Conservation (phyloP, 2,113 vertebrate species). For the Spizaetus ornatus region DNA sequence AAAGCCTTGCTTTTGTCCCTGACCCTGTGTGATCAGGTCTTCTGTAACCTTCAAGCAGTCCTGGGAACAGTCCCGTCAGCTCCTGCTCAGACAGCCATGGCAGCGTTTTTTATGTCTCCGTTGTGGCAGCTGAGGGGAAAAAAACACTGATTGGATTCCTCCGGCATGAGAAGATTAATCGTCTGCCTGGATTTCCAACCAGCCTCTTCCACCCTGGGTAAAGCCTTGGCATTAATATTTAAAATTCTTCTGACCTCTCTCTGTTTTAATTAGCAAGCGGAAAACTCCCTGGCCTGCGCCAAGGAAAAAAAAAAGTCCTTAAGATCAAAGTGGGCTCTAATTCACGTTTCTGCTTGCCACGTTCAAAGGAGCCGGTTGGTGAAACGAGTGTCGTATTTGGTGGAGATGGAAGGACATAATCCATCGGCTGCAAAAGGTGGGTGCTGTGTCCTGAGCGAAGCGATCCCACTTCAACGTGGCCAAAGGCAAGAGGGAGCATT, state of each 20-base stretch:
- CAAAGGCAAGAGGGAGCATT: neutral
- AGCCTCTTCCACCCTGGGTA: neutral
- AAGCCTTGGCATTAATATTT: neutral
- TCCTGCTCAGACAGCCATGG: neutral
- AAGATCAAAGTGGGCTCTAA: slow-evolving; percentile 18
- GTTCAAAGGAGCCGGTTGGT: neutral
- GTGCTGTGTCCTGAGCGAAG: neutral
- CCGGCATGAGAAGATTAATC: neutral
- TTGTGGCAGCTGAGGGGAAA: neutral
- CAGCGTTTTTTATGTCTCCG: neutral
- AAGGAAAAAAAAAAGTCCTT: neutral
- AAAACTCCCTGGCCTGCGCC: neutral
- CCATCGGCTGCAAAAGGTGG: neutral
- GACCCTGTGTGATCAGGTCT: neutral
- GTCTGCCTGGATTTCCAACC: neutral
- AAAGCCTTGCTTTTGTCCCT: neutral
- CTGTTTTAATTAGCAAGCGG: slow-evolving; percentile 19
- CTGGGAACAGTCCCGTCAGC: neutral
- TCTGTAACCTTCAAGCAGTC: neutral
- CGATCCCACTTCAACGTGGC: neutral
- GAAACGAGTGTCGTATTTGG: neutral
- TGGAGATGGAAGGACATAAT: neutral
- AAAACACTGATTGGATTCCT: neutral
- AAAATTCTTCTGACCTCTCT: slow-evolving; percentile 21
- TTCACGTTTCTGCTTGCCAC: neutral